Percentiles rank a stretch among this genome's conserved stretches.
Conservation (phyloP, 2,113 vertebrate species). For the Hemibagrus wyckioides region DNA sequence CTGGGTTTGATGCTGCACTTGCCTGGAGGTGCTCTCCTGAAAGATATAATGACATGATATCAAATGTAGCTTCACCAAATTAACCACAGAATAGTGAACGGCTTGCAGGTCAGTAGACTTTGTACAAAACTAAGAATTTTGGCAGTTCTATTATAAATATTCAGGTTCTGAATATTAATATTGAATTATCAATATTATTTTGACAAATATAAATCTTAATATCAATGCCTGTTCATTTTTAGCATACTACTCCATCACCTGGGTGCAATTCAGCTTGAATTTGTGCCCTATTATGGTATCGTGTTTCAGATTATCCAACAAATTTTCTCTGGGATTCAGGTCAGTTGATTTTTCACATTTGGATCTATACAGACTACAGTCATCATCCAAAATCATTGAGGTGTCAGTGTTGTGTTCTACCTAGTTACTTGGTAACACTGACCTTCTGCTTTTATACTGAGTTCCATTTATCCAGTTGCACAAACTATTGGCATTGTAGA, state of each 20-base stretch:
- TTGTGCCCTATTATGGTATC: background rate
- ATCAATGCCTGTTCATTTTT: background rate
- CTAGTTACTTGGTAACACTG: background rate
- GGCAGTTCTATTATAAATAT: too few relatives aligned
- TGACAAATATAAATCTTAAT: background rate
- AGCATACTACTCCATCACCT: background rate
- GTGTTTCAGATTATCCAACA: background rate
- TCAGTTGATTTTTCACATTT: background rate
- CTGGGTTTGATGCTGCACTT: slow-evolving; percentile 71
- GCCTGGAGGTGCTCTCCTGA: slow-evolving; percentile 76
- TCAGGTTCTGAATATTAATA: background rate
- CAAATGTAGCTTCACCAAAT: background rate
- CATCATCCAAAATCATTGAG: background rate
- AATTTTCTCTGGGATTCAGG: background rate
- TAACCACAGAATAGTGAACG: background rate
- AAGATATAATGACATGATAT: background rate
- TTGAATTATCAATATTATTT: too few relatives aligned
- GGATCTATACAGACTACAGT: background rate
- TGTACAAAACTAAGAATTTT: background rate
- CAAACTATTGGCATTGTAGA: background rate
- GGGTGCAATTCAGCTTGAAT: background rate
- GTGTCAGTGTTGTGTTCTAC: background rate
- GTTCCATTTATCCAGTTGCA: background rate
- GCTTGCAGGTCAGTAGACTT: background rate
- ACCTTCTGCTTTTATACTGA: background rate